Evolutionary conservation across 1,140 invertebrate species (phyloP).

Genomic region (Drosophila hydei): DNA sequence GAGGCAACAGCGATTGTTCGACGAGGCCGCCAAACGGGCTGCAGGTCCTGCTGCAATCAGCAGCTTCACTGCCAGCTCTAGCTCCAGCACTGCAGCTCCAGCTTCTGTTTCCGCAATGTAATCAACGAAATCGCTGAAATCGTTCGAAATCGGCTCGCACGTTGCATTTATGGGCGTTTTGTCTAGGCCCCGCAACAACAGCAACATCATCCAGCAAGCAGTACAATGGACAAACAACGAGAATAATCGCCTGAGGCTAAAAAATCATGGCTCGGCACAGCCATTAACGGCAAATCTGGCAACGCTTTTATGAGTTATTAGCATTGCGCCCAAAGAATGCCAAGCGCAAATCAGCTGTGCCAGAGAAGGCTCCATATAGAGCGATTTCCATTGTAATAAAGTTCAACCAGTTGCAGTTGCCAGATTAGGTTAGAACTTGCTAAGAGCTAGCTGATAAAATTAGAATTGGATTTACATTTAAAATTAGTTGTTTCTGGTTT

Average conservation of each 20-base stretch:
- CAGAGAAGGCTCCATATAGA: not conserved
- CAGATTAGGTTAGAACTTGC: not conserved
- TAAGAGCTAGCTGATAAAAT: too few species aligned
- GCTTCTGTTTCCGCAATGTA: constrained; percentile 61
- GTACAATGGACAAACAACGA: constrained; percentile 51
- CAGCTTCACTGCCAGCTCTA: constrained; percentile 9
- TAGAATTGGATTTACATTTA: too few species aligned
- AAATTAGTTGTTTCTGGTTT: too few species aligned
- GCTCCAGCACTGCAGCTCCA: not conserved
- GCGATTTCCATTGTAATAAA: not conserved
- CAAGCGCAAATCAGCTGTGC: constrained; percentile 10
- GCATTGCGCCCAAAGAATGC: constrained; percentile 65
- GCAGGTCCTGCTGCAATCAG: constrained; percentile 9
- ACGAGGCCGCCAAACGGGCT: constrained; percentile 13
- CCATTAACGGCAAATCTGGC: constrained; percentile 78
- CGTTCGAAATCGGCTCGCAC: constrained; percentile 60
- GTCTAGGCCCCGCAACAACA: constrained; percentile 15
- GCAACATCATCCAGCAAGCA: constrained; percentile 27
- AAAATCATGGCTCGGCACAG: constrained; percentile 53
- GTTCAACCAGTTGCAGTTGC: not conserved
- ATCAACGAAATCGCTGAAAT: constrained; percentile 78
- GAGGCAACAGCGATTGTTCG: constrained; percentile 24
- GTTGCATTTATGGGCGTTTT: constrained; percentile 68
- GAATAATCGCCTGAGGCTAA: constrained; percentile 38
- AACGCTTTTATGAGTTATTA: constrained; percentile 78